Percentiles rank a stretch among this genome's conserved stretches.
phyloP scores from a whole-genome alignment of 2,888 invertebrate species.

The Agrochola lychnidis region DNA sequence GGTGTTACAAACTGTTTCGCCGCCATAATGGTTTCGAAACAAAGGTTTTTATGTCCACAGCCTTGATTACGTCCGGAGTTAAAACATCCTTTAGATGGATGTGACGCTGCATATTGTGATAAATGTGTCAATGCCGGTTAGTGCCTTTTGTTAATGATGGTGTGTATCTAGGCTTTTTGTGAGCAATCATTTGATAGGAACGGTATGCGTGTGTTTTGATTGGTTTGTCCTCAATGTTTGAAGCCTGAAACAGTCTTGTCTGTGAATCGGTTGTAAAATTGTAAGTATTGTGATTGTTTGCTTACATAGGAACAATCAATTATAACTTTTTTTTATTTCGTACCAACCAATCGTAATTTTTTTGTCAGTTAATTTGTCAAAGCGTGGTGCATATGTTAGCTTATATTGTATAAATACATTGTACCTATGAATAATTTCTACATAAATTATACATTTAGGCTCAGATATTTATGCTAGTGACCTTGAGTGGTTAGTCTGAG shows the following conservation, averaged over 20 bases:
- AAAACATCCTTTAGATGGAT: constrained; percentile 66
- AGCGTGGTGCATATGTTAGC: background rate
- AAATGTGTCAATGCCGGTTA: constrained; percentile 57
- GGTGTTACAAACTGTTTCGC: constrained; percentile 33
- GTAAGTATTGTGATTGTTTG: background rate
- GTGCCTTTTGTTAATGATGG: constrained; percentile 34
- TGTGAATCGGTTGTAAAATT: too few relatives aligned
- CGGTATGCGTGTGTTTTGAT: background rate
- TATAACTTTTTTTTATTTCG: too few relatives aligned
- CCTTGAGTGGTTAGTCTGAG: too few relatives aligned
- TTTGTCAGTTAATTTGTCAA: background rate
- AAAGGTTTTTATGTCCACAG: constrained; percentile 68
- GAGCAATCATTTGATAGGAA: constrained; percentile 24
- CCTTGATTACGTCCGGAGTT: constrained; percentile 70
- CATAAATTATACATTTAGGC: background rate
- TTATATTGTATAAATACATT: too few relatives aligned
- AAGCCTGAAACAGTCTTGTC: background rate
- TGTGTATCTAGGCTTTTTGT: constrained; percentile 16
- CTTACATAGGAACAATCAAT: too few relatives aligned
- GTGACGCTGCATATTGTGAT: constrained; percentile 43
- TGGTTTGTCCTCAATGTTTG: background rate
- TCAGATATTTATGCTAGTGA: too few relatives aligned
- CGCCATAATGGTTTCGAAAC: constrained; percentile 58
- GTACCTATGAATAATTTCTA: background rate
- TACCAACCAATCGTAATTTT: background rate